Percentiles rank a stretch among this genome's conserved stretches.
phyloP scores from a whole-genome alignment of 2,888 invertebrate genomes.

The Gastracanthus pulcherrimus region DNA sequence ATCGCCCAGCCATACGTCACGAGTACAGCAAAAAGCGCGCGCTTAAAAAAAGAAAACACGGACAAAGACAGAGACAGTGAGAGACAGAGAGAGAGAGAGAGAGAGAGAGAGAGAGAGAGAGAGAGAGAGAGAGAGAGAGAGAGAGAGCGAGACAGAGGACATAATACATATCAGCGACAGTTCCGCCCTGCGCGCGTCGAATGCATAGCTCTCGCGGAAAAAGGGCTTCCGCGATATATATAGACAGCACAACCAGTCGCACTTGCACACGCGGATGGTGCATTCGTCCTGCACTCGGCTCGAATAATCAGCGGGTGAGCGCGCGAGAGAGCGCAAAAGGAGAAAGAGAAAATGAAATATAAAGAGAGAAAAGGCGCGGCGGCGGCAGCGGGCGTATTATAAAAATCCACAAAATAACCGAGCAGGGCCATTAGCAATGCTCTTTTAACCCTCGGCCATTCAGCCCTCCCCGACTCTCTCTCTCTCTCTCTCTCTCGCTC shows the following conservation, averaged over 20 bases:
- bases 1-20: neutral
- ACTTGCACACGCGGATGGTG: neutral
- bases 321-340: slow-evolving; percentile 31
- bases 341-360: slow-evolving; percentile 50
- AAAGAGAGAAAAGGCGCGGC: slow-evolving; percentile 23
- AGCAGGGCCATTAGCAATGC: slow-evolving; percentile 77
- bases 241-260: too few relatives aligned
- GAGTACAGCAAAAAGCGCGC: neutral
- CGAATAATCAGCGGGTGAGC: slow-evolving; percentile 43
- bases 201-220: slow-evolving; percentile 5
- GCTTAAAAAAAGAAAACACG: neutral
- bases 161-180: slow-evolving; percentile 8
- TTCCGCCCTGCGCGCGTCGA: neutral
- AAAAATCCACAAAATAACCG: slow-evolving; percentile 78
- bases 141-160: neutral
- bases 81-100: neutral
- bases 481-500: slow-evolving; percentile 11
- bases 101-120: neutral
- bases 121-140: neutral
- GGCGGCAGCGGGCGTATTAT: slow-evolving; percentile 67
- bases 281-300: neutral
- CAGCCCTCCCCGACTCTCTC: slow-evolving; percentile 67
- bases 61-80: too few relatives aligned
- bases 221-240: neutral
- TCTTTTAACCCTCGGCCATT: slow-evolving; percentile 76